Conservation (phyloP, 2,113 vertebrate species). For the Neolamprologus kungweensis region DNA sequence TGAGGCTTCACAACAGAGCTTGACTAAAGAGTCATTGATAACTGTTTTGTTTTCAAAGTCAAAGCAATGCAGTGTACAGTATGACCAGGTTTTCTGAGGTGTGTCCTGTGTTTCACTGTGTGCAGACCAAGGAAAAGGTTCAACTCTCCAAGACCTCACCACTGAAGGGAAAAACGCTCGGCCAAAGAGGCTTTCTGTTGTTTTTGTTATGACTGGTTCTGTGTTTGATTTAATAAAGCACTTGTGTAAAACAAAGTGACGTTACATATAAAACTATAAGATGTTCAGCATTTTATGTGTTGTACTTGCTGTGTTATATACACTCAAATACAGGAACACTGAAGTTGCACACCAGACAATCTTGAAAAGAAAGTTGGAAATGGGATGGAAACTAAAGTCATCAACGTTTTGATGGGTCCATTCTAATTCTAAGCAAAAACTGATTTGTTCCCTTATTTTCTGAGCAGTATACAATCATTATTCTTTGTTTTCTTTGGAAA, state of each 20-base stretch:
- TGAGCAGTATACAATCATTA: neutral
- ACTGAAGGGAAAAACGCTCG: neutral
- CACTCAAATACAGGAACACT: neutral
- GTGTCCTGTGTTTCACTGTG: neutral
- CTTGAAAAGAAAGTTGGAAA: neutral
- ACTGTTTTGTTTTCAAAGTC: neutral
- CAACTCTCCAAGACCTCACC: neutral
- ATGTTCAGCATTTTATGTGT: neutral
- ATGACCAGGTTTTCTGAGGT: neutral
- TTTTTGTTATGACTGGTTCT: neutral
- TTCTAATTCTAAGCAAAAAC: neutral
- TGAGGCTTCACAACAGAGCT: neutral
- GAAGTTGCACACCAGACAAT: neutral
- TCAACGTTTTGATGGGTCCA: neutral
- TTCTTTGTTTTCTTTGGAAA: neutral
- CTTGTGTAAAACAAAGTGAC: neutral
- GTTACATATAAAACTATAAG: neutral
- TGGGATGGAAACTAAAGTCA: neutral
- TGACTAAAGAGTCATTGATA: neutral
- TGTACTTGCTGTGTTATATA: neutral
- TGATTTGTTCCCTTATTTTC: neutral
- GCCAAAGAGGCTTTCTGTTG: neutral
- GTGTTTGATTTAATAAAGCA: neutral
- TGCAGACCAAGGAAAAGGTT: neutral
- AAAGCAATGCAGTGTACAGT: neutral